Evolutionary conservation across 2,113 vertebrate species (phyloP).

Genomic region (Mus musculus): DNA sequence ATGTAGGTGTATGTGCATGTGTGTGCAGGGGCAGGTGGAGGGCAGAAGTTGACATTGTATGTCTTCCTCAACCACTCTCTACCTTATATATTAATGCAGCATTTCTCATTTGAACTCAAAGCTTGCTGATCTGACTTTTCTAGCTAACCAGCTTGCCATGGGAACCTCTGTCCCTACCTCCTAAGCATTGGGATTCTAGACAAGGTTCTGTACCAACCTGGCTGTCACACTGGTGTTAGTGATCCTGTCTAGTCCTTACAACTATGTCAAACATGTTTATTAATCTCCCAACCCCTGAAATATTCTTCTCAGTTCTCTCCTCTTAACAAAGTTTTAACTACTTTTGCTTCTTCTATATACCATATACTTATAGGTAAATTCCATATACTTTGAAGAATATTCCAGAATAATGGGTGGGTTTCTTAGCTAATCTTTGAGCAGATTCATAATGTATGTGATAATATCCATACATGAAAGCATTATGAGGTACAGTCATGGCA

Average conservation of each 20-base stretch:
- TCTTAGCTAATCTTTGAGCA: conserved; percentile 41
- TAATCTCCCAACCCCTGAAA: neutral
- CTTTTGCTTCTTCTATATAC: neutral
- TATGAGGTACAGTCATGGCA: neutral
- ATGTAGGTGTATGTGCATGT: neutral
- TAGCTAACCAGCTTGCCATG: neutral
- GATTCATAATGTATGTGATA: neutral
- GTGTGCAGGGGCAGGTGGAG: neutral
- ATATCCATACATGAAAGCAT: neutral
- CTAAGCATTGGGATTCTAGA: too few relatives aligned
- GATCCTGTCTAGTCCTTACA: neutral
- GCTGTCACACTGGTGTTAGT: neutral
- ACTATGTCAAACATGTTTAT: neutral
- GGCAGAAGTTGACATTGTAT: neutral
- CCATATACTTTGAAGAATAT: neutral
- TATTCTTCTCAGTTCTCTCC: neutral
- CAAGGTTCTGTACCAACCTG: too few relatives aligned
- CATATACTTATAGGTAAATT: neutral
- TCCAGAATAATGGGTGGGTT: neutral
- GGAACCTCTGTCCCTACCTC: neutral
- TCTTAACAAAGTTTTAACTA: neutral
- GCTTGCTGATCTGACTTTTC: neutral
- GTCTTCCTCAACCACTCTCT: neutral
- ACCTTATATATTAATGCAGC: neutral
- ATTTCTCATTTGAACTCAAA: neutral